phyloP scores from a whole-genome alignment of 2,113 vertebrate species.

The Myrmecobius fasciatus region DNA sequence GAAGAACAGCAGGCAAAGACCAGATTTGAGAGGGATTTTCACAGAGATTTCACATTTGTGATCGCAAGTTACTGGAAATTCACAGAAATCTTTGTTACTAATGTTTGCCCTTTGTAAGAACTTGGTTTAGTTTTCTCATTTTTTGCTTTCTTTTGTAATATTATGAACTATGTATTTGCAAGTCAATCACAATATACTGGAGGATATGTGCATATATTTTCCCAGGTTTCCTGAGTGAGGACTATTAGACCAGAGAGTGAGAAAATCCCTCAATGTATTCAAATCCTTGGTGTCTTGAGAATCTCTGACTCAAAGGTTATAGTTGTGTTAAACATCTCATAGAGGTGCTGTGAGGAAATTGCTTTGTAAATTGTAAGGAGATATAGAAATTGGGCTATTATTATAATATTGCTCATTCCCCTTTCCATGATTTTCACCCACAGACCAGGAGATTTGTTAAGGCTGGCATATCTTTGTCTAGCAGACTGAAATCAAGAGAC shows the following conservation, averaged over 20 bases:
- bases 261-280: background rate
- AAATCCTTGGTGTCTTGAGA: background rate
- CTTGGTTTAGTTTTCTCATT: background rate
- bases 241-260: background rate
- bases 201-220: background rate
- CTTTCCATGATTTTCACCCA: slow-evolving; percentile 13
- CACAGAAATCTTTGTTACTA: background rate
- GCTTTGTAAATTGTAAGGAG: background rate
- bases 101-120: background rate
- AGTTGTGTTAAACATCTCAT: background rate
- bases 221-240: background rate
- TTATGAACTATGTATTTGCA: background rate
- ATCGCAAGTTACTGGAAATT: background rate
- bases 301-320: background rate
- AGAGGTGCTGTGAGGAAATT: background rate
- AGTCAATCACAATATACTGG: background rate
- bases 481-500: slow-evolving; percentile 38
- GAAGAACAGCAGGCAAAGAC: background rate
- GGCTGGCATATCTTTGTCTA: background rate
- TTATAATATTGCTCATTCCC: background rate
- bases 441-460: background rate
- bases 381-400: background rate
- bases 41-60: too few species aligned
- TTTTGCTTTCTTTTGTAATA: background rate
- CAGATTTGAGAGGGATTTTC: background rate